These are phyloP conservation scores for Lagria hirta DNA, from an alignment of 2,888 invertebrate genomes.

Conservation along the genomic window DNA sequence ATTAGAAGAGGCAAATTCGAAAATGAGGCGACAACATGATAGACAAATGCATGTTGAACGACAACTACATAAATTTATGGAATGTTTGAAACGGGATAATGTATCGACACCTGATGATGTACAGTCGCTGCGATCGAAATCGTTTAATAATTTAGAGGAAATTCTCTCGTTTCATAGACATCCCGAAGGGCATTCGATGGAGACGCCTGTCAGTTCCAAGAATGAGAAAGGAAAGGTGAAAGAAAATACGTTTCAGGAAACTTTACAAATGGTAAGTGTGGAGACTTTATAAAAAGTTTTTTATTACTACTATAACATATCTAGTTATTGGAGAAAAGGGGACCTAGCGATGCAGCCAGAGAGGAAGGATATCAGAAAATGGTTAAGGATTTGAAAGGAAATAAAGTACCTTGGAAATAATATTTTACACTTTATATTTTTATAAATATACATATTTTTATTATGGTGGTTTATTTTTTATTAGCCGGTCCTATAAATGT, in stretches of 20 bases:
- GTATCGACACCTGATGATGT: slow-evolving; percentile 38
- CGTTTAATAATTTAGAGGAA: slow-evolving; percentile 44
- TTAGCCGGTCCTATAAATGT: no score
- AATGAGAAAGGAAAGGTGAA: slow-evolving; percentile 14
- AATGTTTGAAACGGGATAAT: slow-evolving; percentile 45
- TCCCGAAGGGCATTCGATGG: slow-evolving; percentile 9
- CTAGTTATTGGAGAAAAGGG: no score
- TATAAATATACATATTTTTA: no score
- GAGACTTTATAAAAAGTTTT: no score
- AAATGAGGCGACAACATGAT: slow-evolving; percentile 55
- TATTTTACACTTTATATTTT: no score
- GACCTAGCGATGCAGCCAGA: no score
- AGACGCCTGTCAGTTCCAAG: slow-evolving; percentile 13
- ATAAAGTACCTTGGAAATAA: no score
- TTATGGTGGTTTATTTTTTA: no score
- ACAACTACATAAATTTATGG: slow-evolving; percentile 73
- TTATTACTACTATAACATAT: no score
- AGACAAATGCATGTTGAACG: slow-evolving; percentile 69
- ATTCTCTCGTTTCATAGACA: slow-evolving; percentile 32
- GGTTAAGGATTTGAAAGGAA: no score
- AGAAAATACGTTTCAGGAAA: slow-evolving; percentile 14
- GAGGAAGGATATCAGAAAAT: no score
- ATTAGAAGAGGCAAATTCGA: slow-evolving; percentile 65
- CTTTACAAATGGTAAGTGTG: slow-evolving; percentile 22
- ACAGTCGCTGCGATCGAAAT: slow-evolving; percentile 44